Evolutionary conservation across 2,113 vertebrate species (phyloP).

Genomic region (Prietella phreatophila): DNA sequence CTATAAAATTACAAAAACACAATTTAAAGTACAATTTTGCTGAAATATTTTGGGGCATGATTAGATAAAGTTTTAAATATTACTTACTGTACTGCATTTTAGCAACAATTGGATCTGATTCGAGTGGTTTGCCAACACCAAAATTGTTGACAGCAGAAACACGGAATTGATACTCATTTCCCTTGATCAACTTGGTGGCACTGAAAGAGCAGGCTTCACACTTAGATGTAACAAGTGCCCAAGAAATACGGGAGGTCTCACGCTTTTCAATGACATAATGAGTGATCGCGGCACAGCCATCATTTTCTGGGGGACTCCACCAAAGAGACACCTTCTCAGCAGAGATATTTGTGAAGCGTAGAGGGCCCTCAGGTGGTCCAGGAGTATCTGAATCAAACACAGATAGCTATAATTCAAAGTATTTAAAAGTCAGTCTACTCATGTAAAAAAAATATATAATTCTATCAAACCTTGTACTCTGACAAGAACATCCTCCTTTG

Average conservation of each 20-base stretch:
- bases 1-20: constrained; percentile 65
- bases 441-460: background rate
- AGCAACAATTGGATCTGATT: constrained; percentile 88
- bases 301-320: constrained; percentile 95
- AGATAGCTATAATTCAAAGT: constrained; percentile 20
- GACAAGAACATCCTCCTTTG: constrained; percentile 84
- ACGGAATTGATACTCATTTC: constrained; percentile 98
- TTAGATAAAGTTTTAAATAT: background rate
- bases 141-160: constrained; percentile 94
- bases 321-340: constrained; percentile 92
- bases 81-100: constrained; percentile 96
- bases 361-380: constrained; percentile 88
- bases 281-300: constrained; percentile 86
- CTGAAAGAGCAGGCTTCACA: constrained; percentile 91
- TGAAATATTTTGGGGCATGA: background rate
- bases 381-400: constrained; percentile 79
- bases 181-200: constrained; percentile 88
- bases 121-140: constrained; percentile 89
- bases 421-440: background rate
- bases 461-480: constrained; percentile 89
- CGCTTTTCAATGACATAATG: constrained; percentile 96
- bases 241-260: constrained; percentile 93
- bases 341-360: constrained; percentile 92
- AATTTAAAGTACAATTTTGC: constrained; percentile 7
- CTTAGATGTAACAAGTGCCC: constrained; percentile 89